phyloP scores from a whole-genome alignment of 1,140 invertebrate genomes.

The Lepidurus packardi region DNA sequence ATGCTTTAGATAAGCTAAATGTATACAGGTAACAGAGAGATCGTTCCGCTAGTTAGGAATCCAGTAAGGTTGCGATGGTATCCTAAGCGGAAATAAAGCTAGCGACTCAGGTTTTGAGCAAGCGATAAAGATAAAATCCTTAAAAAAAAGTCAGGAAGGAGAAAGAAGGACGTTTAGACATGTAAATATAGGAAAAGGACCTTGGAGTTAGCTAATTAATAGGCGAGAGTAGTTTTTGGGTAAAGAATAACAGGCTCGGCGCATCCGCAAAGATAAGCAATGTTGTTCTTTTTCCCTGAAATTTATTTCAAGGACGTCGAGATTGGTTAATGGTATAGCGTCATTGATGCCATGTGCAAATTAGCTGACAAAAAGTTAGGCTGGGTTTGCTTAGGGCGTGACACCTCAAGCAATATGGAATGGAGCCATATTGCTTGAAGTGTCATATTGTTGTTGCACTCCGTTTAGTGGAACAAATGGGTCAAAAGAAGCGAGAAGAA shows the following conservation, averaged over 20 bases:
- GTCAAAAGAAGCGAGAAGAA: too few species aligned
- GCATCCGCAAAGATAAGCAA: not conserved
- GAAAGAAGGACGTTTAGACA: not conserved
- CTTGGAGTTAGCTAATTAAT: not conserved
- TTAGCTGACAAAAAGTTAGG: too few species aligned
- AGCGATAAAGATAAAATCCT: not conserved
- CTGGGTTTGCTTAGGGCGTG: too few species aligned
- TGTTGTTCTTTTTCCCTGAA: not conserved
- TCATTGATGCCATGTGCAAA: too few species aligned
- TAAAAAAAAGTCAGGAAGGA: slow-evolving; percentile 1
- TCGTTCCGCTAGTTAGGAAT: not conserved
- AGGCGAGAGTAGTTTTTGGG: not conserved
- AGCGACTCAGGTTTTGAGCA: not conserved
- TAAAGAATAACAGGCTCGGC: not conserved
- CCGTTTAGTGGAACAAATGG: too few species aligned
- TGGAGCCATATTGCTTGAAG: too few species aligned
- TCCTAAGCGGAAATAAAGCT: not conserved
- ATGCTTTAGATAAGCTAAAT: too few species aligned
- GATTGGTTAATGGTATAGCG: not conserved
- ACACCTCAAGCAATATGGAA: too few species aligned
- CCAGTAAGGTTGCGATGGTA: not conserved
- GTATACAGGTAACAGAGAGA: too few species aligned
- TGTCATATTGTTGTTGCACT: too few species aligned
- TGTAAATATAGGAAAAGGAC: not conserved
- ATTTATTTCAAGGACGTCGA: not conserved